Evolutionary conservation across 1,140 invertebrate species (phyloP).

Genomic region (Streblospio benedicti): DNA sequence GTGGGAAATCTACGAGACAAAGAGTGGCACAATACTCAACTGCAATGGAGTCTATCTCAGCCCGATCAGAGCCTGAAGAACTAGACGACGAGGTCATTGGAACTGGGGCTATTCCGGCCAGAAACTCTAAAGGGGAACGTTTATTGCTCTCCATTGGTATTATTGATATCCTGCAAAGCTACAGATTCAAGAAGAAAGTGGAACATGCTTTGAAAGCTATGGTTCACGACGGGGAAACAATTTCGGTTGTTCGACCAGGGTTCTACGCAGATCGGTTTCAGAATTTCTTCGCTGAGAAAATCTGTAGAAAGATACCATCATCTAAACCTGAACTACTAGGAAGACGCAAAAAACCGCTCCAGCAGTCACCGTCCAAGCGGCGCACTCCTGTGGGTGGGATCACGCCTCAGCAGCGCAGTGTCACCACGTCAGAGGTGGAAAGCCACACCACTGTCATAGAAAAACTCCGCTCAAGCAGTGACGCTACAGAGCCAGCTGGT

Average conservation of each 20-base stretch:
- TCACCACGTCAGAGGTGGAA: no score
- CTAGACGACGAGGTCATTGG: conserved; percentile 85
- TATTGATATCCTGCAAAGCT: conserved; percentile 95
- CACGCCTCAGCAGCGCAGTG: no score
- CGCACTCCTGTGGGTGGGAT: no score
- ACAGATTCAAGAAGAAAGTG: conserved; percentile 86
- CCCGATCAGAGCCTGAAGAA: conserved; percentile 85
- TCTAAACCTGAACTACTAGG: conserved; percentile 70
- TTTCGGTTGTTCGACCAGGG: conserved; percentile 91
- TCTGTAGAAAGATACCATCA: conserved; percentile 95
- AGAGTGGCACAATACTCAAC: conserved; percentile 88
- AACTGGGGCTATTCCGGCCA: conserved; percentile 91
- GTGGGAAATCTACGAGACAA: conserved; percentile 75
- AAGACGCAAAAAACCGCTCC: no score
- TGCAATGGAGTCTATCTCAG: conserved; percentile 94
- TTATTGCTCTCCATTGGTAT: conserved; percentile 84
- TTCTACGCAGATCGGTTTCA: conserved; percentile 96
- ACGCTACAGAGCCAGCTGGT: conserved; percentile 21
- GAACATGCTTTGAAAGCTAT: conserved; percentile 95
- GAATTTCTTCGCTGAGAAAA: conserved; percentile 90
- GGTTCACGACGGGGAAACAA: conserved; percentile 90
- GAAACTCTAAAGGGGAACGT: conserved; percentile 90
- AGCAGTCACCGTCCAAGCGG: conserved; percentile 93
- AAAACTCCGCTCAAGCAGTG: no score
- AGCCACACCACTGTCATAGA: no score